Percentiles rank a stretch among this genome's conserved stretches.
phyloP scores from a whole-genome alignment of 2,797 vertebrate species.

The Erpetoichthys calabaricus region DNA sequence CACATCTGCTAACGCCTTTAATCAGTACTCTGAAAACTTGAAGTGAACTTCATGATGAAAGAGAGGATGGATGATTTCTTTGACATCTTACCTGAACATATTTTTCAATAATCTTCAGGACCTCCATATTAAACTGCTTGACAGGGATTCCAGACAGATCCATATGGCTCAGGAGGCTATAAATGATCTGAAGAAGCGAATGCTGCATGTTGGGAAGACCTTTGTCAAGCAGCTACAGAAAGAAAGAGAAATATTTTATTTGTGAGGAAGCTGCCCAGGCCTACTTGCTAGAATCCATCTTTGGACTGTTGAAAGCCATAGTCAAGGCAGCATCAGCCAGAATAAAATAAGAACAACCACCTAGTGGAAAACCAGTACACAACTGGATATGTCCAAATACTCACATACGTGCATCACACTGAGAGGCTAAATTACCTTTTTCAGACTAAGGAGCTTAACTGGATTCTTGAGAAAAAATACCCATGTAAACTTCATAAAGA shows the following conservation, averaged over 20 bases:
- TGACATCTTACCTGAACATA: constrained; percentile 72
- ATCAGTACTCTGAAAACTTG: no score
- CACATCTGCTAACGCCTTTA: no score
- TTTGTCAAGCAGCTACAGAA: constrained; percentile 76
- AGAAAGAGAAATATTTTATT: background rate
- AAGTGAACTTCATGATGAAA: no score
- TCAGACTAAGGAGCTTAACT: no score
- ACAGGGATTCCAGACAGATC: constrained; percentile 81
- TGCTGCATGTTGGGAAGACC: constrained; percentile 92
- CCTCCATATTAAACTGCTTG: constrained; percentile 88
- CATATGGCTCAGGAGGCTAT: constrained; percentile 93
- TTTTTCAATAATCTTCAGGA: constrained; percentile 93
- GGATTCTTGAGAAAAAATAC: no score
- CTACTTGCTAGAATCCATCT: background rate
- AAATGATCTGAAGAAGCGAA: constrained; percentile 89
- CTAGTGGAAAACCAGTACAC: no score
- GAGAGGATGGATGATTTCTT: background rate
- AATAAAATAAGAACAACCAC: no score
- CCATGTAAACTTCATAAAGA: no score
- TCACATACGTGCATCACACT: no score
- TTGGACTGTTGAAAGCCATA: background rate
- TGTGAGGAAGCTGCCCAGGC: background rate
- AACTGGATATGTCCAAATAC: no score
- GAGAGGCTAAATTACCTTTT: no score
- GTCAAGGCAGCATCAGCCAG: no score